These are phyloP conservation scores for Eudasyphora cyanicolor DNA, from an alignment of 2,888 invertebrate species.

Conservation along the genomic window DNA sequence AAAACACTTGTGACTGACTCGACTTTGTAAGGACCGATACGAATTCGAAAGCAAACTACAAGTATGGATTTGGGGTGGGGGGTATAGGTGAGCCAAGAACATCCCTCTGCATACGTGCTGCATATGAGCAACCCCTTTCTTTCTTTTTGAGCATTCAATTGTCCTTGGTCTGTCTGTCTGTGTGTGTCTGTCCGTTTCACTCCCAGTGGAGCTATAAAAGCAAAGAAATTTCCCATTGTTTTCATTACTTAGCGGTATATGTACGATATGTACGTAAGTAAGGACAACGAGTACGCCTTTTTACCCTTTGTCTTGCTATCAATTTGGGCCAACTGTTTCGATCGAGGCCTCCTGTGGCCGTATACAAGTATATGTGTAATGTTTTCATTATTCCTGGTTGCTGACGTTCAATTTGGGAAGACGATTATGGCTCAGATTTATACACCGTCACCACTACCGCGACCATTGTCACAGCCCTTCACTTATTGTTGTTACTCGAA, in stretches of 20 bases:
- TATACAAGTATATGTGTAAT: neutral
- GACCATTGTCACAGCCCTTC: too few relatives aligned
- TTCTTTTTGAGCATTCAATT: slow-evolving; percentile 16
- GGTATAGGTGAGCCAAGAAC: neutral
- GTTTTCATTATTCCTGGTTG: slow-evolving; percentile 25
- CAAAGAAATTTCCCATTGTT: neutral
- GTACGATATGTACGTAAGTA: too few relatives aligned
- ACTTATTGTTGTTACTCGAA: neutral
- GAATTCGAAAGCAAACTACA: neutral
- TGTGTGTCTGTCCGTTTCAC: neutral
- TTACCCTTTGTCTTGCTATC: slow-evolving; percentile 21
- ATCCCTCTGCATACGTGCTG: neutral
- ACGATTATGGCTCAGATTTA: neutral
- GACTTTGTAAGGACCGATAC: neutral
- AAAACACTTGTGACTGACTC: neutral
- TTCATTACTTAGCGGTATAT: slow-evolving; percentile 27
- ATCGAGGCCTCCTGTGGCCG: slow-evolving; percentile 3
- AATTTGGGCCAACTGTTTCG: slow-evolving; percentile 24
- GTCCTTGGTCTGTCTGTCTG: neutral
- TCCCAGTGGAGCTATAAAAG: slow-evolving; percentile 30
- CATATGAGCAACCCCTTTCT: slow-evolving; percentile 13
- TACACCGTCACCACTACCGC: slow-evolving; percentile 9
- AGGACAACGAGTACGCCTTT: neutral
- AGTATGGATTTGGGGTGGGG: too few relatives aligned
- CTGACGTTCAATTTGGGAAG: neutral